phyloP scores from a whole-genome alignment of 1,140 invertebrate genomes.

The Zaprionus vittiger region DNA sequence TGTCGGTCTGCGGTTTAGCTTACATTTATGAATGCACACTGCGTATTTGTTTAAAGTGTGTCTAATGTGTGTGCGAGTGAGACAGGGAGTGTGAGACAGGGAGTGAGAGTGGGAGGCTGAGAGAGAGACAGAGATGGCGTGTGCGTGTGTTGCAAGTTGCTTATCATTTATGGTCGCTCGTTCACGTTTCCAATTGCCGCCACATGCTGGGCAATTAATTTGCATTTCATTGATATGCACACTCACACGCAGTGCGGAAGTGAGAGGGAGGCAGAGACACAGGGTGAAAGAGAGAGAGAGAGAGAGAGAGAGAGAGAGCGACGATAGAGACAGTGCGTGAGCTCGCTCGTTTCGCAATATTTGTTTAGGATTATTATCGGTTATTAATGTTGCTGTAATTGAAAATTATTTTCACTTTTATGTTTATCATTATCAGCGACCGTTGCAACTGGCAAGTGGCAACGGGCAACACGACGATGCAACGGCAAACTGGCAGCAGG shows the following conservation, averaged over 20 bases:
- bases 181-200: conserved; percentile 64
- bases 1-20: conserved; percentile 60
- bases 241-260: conserved; percentile 45
- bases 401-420: conserved; percentile 83
- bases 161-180: conserved; percentile 51
- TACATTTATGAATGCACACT: conserved; percentile 63
- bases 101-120: neutral
- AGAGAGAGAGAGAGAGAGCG: neutral
- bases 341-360: conserved; percentile 48
- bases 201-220: conserved; percentile 77
- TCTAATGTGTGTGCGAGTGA: conserved; percentile 8
- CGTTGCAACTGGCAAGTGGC: conserved; percentile 34
- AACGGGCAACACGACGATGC: too few species aligned
- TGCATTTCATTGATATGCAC: conserved; percentile 82
- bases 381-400: conserved; percentile 83
- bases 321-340: conserved; percentile 8
- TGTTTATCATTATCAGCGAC: conserved; percentile 76
- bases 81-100: neutral
- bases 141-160: conserved; percentile 28
- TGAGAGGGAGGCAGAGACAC: neutral
- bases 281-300: neutral
- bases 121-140: neutral
- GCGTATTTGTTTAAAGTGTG: conserved; percentile 50
- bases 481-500: conserved; percentile 13
- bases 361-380: conserved; percentile 83